These are phyloP conservation scores for Aleiodes leptofemur DNA, from an alignment of 2,888 invertebrate species.

Conservation along the genomic window DNA sequence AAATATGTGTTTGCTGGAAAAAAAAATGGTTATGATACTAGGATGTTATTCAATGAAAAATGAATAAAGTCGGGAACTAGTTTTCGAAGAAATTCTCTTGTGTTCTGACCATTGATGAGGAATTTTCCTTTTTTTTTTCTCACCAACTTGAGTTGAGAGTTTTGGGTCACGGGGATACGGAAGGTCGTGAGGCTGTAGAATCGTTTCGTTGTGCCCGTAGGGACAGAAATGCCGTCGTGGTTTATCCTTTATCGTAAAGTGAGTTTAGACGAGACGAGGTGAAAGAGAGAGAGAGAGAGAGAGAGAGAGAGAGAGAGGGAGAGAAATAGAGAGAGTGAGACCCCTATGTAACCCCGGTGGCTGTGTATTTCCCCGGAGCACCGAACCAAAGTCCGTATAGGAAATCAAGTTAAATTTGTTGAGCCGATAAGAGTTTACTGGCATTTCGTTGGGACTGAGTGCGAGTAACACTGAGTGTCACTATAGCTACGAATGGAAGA, in stretches of 20 bases:
- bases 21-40: too few relatives aligned
- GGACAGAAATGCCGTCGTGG: constrained; percentile 54
- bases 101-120: not conserved
- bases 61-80: too few relatives aligned
- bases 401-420: constrained; percentile 73
- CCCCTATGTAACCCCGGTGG: constrained; percentile 52
- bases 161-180: constrained; percentile 6
- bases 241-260: constrained; percentile 70
- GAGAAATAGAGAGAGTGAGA: constrained; percentile 21
- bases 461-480: constrained; percentile 24
- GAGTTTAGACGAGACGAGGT: constrained; percentile 66
- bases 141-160: not conserved
- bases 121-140: not conserved
- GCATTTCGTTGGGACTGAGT: constrained; percentile 43
- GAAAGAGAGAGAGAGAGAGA: constrained; percentile 30
- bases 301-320: constrained; percentile 26
- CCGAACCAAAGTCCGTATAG: constrained; percentile 67
- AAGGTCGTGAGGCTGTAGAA: constrained; percentile 27
- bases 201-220: constrained; percentile 44
- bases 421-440: constrained; percentile 68
- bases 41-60: too few relatives aligned
- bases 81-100: too few relatives aligned
- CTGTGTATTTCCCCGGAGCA: constrained; percentile 70
- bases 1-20: too few relatives aligned
- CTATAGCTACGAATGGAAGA: constrained; percentile 12